Evolutionary conservation across 2,797 vertebrate genomes (phyloP), one percentile per base, ranked within the genome.

Genomic region (Propithecus deckenii): DNA sequence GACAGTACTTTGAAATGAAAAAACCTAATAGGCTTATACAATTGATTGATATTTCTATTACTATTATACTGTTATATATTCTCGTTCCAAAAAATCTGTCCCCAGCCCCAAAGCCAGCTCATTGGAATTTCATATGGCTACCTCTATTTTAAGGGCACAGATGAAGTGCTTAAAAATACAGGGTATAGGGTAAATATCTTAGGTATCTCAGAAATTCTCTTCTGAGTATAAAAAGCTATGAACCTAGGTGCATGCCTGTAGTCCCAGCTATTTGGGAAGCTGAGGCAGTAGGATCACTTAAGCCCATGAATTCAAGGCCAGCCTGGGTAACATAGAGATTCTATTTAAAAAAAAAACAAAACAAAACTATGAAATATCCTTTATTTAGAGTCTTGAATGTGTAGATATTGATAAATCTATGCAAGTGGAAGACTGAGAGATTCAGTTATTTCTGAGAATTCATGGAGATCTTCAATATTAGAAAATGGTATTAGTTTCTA

Each of bases 141-240:
- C 18, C 32, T 78, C 2, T 46, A 69, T 81, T 59, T 93, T 67
- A 93, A 91, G 50, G 71, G 38, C 9, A 5, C 43, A 79, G 69
- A 12, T 69, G 35, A 88, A 78, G 13, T 59, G 18, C 55, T 91
- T 85, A 74, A 92, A 92, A 94, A 72, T 32, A 46, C 2, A 87
- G 7, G 67, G 38, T 14, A 86, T 3, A 65, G 7, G 81, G 6
- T 88, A 92, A 74, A 41, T 50, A 71, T 46, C 76, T 87, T 76
- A 52, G 20, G 18, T 80, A 80, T n/a, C 25, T 59, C 72, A 80
- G 22, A 57, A 87, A 25, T 59, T 91, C 48, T 71, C 22, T 72
- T 50, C 25, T 80, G 28, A 92, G 22, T 72, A 92, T 93, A 81
- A 93, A 74, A 71, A 96, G 18, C 61, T 93, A 50, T 59, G 8